Conservation (phyloP, 2,797 vertebrate genomes). For the Halcyon badia region DNA sequence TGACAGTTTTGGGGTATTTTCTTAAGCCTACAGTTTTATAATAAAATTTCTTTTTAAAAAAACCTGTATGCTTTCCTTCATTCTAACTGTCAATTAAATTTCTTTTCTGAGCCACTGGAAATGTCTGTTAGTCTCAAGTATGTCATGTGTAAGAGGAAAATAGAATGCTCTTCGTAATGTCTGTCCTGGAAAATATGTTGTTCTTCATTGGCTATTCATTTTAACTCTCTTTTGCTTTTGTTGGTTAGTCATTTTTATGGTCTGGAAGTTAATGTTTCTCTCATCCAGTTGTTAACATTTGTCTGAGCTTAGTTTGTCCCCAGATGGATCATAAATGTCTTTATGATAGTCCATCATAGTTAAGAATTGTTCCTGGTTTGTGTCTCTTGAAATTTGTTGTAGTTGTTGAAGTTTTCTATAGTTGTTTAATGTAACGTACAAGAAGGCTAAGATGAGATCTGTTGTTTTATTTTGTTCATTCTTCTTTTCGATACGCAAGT, state of each 20-base stretch:
- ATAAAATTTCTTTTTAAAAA: slow-evolving; percentile 50
- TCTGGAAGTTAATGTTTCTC: background rate
- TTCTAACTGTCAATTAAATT: background rate
- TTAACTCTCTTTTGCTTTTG: background rate
- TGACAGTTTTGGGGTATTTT: slow-evolving; percentile 63
- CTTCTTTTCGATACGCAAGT: background rate
- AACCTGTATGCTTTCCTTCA: background rate
- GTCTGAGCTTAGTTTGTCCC: background rate
- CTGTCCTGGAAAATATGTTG: background rate
- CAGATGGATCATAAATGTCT: background rate
- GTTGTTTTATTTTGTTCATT: background rate
- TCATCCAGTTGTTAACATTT: background rate
- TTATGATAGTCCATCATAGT: background rate
- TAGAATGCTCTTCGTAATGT: background rate
- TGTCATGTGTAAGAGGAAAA: background rate
- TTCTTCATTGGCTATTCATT: background rate
- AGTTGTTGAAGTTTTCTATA: background rate
- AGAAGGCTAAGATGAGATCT: background rate
- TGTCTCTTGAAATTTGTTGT: background rate
- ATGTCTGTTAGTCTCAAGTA: background rate
- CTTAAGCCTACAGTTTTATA: slow-evolving; percentile 61
- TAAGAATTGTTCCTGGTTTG: background rate
- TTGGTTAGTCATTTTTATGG: background rate
- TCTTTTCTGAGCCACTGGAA: background rate
- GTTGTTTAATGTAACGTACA: background rate